Evolutionary conservation across 2,888 invertebrate genomes (phyloP), one percentile per base, ranked within the genome.

Genomic region (Nymphalis c-album): DNA sequence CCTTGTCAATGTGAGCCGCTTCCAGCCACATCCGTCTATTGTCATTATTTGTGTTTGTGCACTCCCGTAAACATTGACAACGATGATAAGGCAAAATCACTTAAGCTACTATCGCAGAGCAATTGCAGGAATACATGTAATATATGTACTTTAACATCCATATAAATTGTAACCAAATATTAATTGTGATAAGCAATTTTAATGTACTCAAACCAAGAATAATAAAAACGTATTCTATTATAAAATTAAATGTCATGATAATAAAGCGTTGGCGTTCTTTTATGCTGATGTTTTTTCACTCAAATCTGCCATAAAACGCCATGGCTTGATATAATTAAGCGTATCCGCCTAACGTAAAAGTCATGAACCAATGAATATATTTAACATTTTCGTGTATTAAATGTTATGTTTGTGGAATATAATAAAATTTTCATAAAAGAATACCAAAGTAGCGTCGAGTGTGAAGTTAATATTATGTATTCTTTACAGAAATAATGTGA

Each of bases 1-100:
- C 91, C 91, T 91, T 92, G 91, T 91, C 91, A 91, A 91, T 92
- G 92, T 88, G 89, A 91, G 90, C 92, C 88, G 87, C 91, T 91
- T 90, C 90, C 88, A 88, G 83, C 88, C 87, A 91, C 90, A 91
- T 91, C 92, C 91, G 91, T 91, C 91, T 90, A 91, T 91, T 91
- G 91, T 91, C 87, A 84, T 83, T 89, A 84, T 90, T 88, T 88
- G 87, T 90, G 85, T 90, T 83, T 83, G 87, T 90, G 86, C 85
- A 87, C 87, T 89, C 87, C 86, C 85, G 88, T 87, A 84, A 83
- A 81, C 84, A 79, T 81, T 84, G 85, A 83, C 85, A 80, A 82
- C 77, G 82, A 87, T 87, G 87, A 89, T 87, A 75, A 73, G 81
- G 78, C 73, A 73, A 81, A 63, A 58, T 47, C 58, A 58, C 67